Percentiles rank a stretch among this genome's conserved stretches.
phyloP scores from a whole-genome alignment of 2,797 vertebrate species.

The Scarus forsteni region DNA sequence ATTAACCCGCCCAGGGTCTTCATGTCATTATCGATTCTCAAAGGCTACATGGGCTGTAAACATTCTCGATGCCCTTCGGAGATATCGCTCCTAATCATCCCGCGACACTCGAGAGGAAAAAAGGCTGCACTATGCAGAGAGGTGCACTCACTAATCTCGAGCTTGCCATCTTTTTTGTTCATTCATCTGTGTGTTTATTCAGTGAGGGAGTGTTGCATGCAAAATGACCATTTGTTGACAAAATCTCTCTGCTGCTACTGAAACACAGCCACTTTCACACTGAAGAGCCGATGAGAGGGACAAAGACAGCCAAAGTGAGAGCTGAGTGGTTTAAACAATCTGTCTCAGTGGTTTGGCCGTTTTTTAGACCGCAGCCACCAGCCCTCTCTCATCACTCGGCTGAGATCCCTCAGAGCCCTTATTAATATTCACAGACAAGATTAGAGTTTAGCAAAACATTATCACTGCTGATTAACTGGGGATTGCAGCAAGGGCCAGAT shows the following conservation, averaged over 20 bases:
- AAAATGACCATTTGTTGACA: constrained; percentile 61
- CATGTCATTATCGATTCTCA: constrained; percentile 78
- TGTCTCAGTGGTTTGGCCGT: constrained; percentile 38
- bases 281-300: constrained; percentile 53
- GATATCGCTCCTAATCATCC: constrained; percentile 72
- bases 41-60: constrained; percentile 72
- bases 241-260: constrained; percentile 50
- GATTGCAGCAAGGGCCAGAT: constrained; percentile 49
- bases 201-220: constrained; percentile 36
- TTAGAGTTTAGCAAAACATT: constrained; percentile 70
- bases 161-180: constrained; percentile 35
- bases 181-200: constrained; percentile 23
- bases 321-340: constrained; percentile 55
- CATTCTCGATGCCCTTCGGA: constrained; percentile 73
- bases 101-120: constrained; percentile 43
- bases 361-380: constrained; percentile 45
- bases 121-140: constrained; percentile 32
- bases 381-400: constrained; percentile 47
- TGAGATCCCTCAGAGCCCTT: constrained; percentile 54
- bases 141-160: constrained; percentile 33
- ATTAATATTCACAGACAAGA: constrained; percentile 74
- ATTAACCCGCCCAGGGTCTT: constrained; percentile 76
- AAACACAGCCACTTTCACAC: constrained; percentile 51
- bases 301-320: constrained; percentile 56
- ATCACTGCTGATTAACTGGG: constrained; percentile 64